Conservation (phyloP, 2,113 vertebrate species). For the Anser brachyrhynchus region DNA sequence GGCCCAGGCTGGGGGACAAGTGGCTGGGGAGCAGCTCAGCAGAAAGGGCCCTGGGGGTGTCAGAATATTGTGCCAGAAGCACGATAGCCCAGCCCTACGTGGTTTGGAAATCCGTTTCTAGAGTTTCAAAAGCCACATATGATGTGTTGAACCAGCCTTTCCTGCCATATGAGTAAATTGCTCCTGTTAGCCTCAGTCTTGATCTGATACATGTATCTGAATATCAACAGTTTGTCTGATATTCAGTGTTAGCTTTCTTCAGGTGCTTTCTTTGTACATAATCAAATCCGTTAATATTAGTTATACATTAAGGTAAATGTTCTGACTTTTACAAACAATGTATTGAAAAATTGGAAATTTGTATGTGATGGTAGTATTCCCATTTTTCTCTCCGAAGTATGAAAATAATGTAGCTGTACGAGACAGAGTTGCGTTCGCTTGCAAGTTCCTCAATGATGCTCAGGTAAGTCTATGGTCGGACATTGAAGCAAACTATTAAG, state of each 20-base stretch:
- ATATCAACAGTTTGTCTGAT: not conserved
- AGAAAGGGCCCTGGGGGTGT: not conserved
- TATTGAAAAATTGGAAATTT: not conserved
- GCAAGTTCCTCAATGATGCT: constrained; percentile 92
- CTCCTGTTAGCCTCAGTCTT: not conserved
- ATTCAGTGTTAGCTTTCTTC: not conserved
- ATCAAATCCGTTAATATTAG: not conserved
- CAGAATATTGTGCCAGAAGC: not conserved
- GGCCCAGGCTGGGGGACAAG: not conserved
- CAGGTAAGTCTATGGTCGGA: constrained; percentile 81
- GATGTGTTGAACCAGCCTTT: not conserved
- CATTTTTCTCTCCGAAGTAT: constrained; percentile 77
- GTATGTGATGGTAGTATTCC: not conserved
- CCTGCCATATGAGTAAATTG: not conserved
- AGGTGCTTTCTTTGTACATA: not conserved
- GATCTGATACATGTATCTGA: not conserved
- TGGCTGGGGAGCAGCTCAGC: not conserved
- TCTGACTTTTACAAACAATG: not conserved
- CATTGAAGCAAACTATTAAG: not conserved
- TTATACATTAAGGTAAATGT: not conserved
- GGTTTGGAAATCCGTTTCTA: not conserved
- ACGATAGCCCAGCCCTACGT: not conserved
- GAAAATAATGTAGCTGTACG: constrained; percentile 93
- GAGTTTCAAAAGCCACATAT: rapidly evolving
- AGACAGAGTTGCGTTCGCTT: constrained; percentile 96